Evolutionary conservation across 2,797 vertebrate genomes (phyloP), one percentile per base, ranked within the genome.

Genomic region (Holocentrus rufus): DNA sequence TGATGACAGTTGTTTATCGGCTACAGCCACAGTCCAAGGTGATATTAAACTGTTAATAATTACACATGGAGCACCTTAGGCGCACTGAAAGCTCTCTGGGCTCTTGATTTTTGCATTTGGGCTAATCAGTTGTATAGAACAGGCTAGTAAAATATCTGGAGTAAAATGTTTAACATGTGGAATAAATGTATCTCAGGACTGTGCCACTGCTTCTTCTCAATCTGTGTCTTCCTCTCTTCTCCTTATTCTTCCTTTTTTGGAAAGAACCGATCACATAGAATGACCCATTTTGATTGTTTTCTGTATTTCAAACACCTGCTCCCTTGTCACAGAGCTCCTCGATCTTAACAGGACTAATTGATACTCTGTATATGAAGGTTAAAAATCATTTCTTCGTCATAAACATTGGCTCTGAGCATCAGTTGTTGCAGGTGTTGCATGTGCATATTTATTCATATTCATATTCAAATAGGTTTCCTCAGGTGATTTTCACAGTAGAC

Each of bases 201-300:
- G 44, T 60, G 47, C n/a, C 44, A 17, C 18, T 70, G 34, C 46
- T 53, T 30, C 34, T 8, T 72, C 50, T 74, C 64, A n/a, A n/a
- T 52, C 2, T 39, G 1, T 39, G 36, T 39, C 9, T 39, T 39
- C 36, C 36, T 39, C 36, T 25, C 39, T 6, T 72, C 50, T 62
- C 53, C 42, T 65, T 1, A 9, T 76, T 84, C 73, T 39, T 39
- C 36, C n/a, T n/a, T 67, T 82, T 74, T 77, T 31, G 25, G 77
- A 53, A 74, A 67, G 65, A 74, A 34, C 11, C 36, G 9, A 49
- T 77, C 55, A 59, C 23, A 68, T 47, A 39, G 8, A 10, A 39
- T 39, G 8, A 70, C 56, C 49, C 20, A 61, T 50, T 60, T 73
- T 54, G 39, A 11, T 20, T 7, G 10, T 20, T 42, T 56, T 52